Evolutionary conservation across 2,888 invertebrate genomes (phyloP).

Genomic region (Dolomedes plantarius): DNA sequence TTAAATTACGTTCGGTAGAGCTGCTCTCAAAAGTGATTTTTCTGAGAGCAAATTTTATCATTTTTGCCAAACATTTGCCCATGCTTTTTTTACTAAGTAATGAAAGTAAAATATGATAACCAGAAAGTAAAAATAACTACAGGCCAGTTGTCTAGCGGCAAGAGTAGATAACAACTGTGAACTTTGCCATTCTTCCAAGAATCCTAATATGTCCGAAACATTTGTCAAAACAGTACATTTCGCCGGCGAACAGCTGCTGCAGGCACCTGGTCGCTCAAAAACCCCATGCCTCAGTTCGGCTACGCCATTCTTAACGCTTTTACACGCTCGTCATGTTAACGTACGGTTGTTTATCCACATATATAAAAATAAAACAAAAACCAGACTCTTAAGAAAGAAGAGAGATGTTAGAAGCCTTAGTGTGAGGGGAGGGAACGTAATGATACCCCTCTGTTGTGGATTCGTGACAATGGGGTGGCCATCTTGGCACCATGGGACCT

Average conservation of each 20-base stretch:
- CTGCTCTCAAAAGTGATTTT: too few relatives aligned
- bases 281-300: too few relatives aligned
- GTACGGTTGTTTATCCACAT: background rate
- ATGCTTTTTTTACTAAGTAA: too few relatives aligned
- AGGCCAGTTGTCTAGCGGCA: too few relatives aligned
- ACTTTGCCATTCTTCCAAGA: background rate
- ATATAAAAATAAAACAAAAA: background rate
- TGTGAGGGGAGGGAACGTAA: background rate
- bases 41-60: too few relatives aligned
- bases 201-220: background rate
- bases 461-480: slow-evolving; percentile 47
- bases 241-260: background rate
- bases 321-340: slow-evolving; percentile 18
- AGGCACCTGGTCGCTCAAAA: background rate
- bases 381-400: background rate
- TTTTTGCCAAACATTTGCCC: too few relatives aligned
- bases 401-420: background rate
- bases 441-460: slow-evolving; percentile 12
- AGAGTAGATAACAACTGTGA: too few relatives aligned
- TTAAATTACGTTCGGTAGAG: too few relatives aligned
- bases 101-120: too few relatives aligned
- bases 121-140: too few relatives aligned
- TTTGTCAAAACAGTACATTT: background rate
- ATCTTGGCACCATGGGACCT: slow-evolving; percentile 27
- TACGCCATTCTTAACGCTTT: background rate